Base-by-base conservation (phyloP, 2,888 invertebrate species). In the Aspidiotus destructor region DNA sequence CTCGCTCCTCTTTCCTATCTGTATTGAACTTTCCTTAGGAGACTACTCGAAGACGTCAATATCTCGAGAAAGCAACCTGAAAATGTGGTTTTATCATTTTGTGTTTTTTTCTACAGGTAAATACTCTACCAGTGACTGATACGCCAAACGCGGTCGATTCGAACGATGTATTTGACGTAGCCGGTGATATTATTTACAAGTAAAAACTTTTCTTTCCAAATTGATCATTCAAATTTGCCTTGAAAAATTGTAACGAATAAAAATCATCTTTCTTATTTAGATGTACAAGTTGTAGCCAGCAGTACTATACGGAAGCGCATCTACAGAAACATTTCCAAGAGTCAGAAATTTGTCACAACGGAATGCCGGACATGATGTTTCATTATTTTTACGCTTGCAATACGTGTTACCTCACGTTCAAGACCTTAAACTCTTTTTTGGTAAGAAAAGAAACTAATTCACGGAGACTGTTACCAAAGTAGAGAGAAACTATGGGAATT, bases 361-460 rank as follows among this genome's bases (percentile, higher is more conserved):
- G 44, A 41, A 44, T 57, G 41, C n/a, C 48, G 28, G 48, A 65
- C 17, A 28, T 17, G 3, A 48, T 17, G 28, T 17, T 55, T 40
- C 41, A 28, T 42, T 65, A 65, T n/a, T 65, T 65, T 58, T 65
- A 65, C 65, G 65, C 65, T 58, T 65, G 65, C 52, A 65, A 65
- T 15, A 65, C 65, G 16, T 65, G 65, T 40, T 65, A 57, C 58
- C 16, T 65, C 17, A 65, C 58, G 3, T 65, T 65, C 52, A 65
- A 48, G 40, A 65, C 28, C 58, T 58, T 65, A n/a, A 44, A 57
- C 5, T 55, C 65, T 7, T 28, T 65, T 13, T 15, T 65, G 65
- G 65, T 65, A 28, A 15, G 61, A 15, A 48, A 5, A 28, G 28
- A 28, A 28, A 28, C 28, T 28, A 28, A 28, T 28, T 28, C 28